Evolutionary conservation across 2,888 invertebrate genomes (phyloP), one percentile per base, ranked within the genome.

Genomic region (Oscheius sp.): DNA sequence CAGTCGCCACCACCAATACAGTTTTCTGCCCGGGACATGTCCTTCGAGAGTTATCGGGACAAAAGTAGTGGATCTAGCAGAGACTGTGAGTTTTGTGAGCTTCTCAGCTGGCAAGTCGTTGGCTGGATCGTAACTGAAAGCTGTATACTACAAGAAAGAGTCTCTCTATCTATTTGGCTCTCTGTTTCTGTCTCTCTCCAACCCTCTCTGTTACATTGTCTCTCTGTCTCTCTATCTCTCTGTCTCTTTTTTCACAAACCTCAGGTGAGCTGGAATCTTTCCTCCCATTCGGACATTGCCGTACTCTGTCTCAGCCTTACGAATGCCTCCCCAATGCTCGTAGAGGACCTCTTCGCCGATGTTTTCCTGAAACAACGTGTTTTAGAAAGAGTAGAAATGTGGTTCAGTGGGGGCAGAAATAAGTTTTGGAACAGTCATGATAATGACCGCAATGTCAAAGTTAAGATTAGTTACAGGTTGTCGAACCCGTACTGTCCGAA

Each of bases 211-310:
- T 21, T 21, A 21, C 21, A 21, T 21, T 21, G 21, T 21, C 21
- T 21, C 21, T 21, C 21, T 21, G 21, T 21, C 21, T 21, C 0
- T 21, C 21, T 21, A 21, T 21, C 21, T 21, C 21, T 21, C 21
- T 21, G 21, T 21, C 21, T 21, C 21, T 21, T 21, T 21, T 21
- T 21, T 21, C 21, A 21, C 21, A 21, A 21, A 21, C 83, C 74
- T 76, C 51, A 85, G 63, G 47, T 82, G 82, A 1, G 59, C 76
- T 0, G 87, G 85, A n/a, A 86, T 79, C 70, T 84, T 85, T 5
- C 87, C 87, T 13, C 87, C 87, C 80, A 80, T 83, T n/a, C 86
- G 74, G 9, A 87, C 84, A 68, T 79, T 78, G 33, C 87, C 87
- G 68, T 77, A 85, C 33, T 83, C 80, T 5, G 79, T 81, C 21